A percentile compares a stretch with the other conserved stretches of the same genome.
These are phyloP conservation scores for Tetragnatha montana DNA, from an alignment of 2,888 invertebrate species.

Conservation along the genomic window DNA sequence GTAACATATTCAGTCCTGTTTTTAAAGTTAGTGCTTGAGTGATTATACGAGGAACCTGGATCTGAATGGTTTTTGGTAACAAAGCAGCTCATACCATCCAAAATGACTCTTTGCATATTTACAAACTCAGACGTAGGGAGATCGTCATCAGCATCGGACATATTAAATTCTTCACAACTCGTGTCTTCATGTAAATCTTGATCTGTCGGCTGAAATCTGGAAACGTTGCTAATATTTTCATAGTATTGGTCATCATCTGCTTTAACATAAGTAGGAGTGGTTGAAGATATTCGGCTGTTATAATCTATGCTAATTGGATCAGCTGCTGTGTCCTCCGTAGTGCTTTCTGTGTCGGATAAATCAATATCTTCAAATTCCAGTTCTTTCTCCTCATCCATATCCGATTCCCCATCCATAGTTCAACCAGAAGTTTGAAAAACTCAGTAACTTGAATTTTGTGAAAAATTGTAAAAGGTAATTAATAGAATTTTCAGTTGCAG, in stretches of 20 bases:
- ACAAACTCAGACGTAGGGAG: neutral
- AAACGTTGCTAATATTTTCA: constrained; percentile 7
- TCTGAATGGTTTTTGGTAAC: constrained; percentile 9
- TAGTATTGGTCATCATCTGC: constrained; percentile 19
- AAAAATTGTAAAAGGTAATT: too few relatives aligned
- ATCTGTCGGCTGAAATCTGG: constrained; percentile 1
- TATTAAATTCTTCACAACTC: constrained; percentile 50
- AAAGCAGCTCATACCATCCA: constrained; percentile 26
- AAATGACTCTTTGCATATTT: constrained; percentile 22
- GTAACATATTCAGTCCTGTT: constrained; percentile 51
- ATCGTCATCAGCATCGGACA: constrained; percentile 54
- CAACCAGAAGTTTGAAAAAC: neutral
- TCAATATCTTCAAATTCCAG: constrained; percentile 55
- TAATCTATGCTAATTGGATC: constrained; percentile 47
- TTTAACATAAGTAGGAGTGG: neutral
- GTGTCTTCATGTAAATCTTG: neutral
- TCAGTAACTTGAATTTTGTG: too few relatives aligned
- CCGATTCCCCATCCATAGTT: constrained; percentile 8
- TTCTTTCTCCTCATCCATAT: constrained; percentile 3
- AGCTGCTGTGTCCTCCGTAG: neutral
- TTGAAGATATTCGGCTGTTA: constrained; percentile 40
- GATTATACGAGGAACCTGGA: constrained; percentile 31
- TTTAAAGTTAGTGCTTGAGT: constrained; percentile 31
- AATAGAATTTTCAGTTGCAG: too few relatives aligned
- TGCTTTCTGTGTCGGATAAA: constrained; percentile 53